Evolutionary conservation across 1,140 invertebrate genomes (phyloP).

Genomic region (Pemphigus obesinymphae): DNA sequence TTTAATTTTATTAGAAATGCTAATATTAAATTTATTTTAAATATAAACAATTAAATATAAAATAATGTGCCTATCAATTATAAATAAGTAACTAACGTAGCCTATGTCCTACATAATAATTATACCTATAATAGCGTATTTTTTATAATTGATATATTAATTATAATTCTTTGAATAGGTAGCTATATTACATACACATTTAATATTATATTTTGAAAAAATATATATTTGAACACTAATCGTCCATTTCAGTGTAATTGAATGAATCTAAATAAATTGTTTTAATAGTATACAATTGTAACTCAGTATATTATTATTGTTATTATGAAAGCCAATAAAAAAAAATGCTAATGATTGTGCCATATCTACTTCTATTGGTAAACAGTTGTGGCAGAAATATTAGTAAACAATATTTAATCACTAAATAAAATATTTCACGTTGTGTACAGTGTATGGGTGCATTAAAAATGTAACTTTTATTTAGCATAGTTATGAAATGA

Average conservation of each 20-base stretch:
- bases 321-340: neutral
- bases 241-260: neutral
- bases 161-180: neutral
- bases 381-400: slow-evolving; percentile 12
- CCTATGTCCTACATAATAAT: too few relatives aligned
- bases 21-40: too few relatives aligned
- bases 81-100: too few relatives aligned
- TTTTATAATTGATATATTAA: too few relatives aligned
- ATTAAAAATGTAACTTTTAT: neutral
- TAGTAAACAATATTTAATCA: slow-evolving; percentile 18
- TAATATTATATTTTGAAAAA: neutral
- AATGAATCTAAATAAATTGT: slow-evolving; percentile 8
- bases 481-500: neutral
- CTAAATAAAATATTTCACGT: neutral
- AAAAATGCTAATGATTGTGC: slow-evolving; percentile 12
- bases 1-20: too few relatives aligned
- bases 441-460: neutral
- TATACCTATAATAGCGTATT: too few relatives aligned
- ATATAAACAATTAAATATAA: too few relatives aligned
- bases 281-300: neutral
- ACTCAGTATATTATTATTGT: neutral
- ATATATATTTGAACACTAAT: neutral
- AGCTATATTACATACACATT: neutral
- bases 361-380: slow-evolving; percentile 1
- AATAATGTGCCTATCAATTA: too few relatives aligned